Percentiles rank a stretch among this genome's conserved stretches.
Evolutionary conservation across 2,113 vertebrate species (phyloP).

Genomic region (Bubo blakistoni): DNA sequence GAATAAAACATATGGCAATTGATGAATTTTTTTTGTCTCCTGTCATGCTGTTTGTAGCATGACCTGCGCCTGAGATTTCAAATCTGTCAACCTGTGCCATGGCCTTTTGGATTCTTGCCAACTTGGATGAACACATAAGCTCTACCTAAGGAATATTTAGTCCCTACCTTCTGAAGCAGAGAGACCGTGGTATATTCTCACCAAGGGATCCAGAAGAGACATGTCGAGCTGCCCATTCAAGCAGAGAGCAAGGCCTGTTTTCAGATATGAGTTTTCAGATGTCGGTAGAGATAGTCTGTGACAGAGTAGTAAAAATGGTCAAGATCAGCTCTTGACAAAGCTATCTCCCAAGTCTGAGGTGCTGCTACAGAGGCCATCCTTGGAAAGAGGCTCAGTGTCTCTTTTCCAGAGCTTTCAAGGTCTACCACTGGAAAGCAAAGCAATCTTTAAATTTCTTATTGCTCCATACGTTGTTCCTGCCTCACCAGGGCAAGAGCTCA

Average conservation of each 20-base stretch:
- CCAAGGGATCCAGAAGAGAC: neutral
- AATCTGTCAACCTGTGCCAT: neutral
- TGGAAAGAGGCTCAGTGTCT: neutral
- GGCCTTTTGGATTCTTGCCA: neutral
- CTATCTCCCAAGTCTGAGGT: neutral
- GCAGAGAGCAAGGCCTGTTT: neutral
- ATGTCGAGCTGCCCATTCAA: neutral
- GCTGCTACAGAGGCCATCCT: neutral
- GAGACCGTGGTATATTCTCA: neutral
- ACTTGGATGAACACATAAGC: neutral
- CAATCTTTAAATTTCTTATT: neutral
- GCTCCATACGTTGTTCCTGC: neutral
- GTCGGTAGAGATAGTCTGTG: neutral
- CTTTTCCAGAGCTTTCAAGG: neutral
- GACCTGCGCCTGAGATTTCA: neutral
- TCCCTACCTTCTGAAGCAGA: neutral
- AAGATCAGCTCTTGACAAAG: neutral
- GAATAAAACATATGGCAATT: neutral
- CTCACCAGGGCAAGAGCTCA: neutral
- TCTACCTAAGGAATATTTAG: neutral
- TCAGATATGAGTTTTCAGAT: neutral
- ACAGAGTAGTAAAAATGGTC: neutral
- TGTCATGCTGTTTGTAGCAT: neutral
- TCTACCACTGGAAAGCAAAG: neutral
- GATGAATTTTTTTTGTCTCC: neutral